Base-by-base conservation (phyloP, 2,888 invertebrate genomes). In the Scrobipalpa costella region DNA sequence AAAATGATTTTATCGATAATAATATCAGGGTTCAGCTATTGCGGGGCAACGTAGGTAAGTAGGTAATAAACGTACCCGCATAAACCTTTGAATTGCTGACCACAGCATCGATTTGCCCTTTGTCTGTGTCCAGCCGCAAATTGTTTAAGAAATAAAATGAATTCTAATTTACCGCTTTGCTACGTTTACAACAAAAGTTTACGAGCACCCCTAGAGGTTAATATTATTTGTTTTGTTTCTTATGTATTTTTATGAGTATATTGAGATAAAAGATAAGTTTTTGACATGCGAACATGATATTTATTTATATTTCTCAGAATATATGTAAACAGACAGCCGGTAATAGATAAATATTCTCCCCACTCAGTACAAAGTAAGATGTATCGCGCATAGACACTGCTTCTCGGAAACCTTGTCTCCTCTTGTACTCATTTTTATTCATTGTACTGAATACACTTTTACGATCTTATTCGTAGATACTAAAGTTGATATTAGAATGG, bases 71-170 rank as follows among this genome's bases (percentile, higher is more conserved):
- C 81, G 85, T 81, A 80, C 88, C 89, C 89, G 88, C 87, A 90
- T 89, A 88, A 89, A 90, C 88, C 88, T 88, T 89, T 86, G 87
- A 86, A 90, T 87, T 82, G 90, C 90, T 90, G 90, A 90, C 90
- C 90, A 85, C 85, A 76, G 85, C 75, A 85, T 87, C 85, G 86
- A 86, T 84, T 86, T 81, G 84, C 27, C 87, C 86, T 85, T 90
- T 89, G 90, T 89, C 90, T 85, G 84, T 81, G 83, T 79, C 83
- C 81, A 74, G 80, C 85, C 88, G 80, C 90, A 89, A 88, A 90
- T 88, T 90, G 88, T 90, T 89, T 84, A 90, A 90, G 89, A 88
- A 90, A 89, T 90, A 89, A 89, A 89, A 88, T 88, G 86, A 88
- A 90, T 88, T 90, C 87, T 88, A 90, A 90, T 90, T 90, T 90